Evolutionary conservation across 2,113 vertebrate species (phyloP).

Genomic region (Coryphaenoides rupestris): DNA sequence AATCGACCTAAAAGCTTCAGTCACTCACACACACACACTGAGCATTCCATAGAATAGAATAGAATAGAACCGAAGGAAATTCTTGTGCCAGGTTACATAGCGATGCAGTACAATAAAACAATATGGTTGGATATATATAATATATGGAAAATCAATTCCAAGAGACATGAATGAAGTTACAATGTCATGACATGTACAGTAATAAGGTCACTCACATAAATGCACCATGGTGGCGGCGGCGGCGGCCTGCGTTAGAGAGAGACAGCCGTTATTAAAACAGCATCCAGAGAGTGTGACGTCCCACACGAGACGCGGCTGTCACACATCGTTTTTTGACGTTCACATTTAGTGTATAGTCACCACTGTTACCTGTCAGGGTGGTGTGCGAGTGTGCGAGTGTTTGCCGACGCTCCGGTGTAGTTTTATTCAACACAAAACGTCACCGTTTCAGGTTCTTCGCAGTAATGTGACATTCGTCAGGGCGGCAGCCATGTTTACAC

Average conservation of each 20-base stretch:
- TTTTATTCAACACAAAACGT: not conserved
- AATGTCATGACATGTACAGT: not conserved
- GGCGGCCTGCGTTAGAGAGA: constrained; percentile 35
- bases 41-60: no score
- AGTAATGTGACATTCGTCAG: constrained; percentile 63
- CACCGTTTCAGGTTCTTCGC: not conserved
- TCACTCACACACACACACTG: no score
- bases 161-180: no score
- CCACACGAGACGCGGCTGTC: not conserved
- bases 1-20: no score
- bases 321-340: not conserved
- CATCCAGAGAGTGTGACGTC: not conserved
- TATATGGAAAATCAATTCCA: no score
- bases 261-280: not conserved
- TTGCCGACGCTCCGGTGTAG: not conserved
- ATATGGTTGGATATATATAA: no score
- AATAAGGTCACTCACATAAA: constrained; percentile 69
- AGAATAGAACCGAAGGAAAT: no score
- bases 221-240: constrained; percentile 66
- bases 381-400: not conserved
- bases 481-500: constrained; percentile 62
- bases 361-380: constrained; percentile 30
- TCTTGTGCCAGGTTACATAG: no score
- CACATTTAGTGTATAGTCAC: not conserved
- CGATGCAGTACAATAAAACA: no score